A percentile compares a stretch with the other conserved stretches of the same genome.
phyloP scores from a whole-genome alignment of 1,140 invertebrate genomes.

The Tetramorium parvispinum region DNA sequence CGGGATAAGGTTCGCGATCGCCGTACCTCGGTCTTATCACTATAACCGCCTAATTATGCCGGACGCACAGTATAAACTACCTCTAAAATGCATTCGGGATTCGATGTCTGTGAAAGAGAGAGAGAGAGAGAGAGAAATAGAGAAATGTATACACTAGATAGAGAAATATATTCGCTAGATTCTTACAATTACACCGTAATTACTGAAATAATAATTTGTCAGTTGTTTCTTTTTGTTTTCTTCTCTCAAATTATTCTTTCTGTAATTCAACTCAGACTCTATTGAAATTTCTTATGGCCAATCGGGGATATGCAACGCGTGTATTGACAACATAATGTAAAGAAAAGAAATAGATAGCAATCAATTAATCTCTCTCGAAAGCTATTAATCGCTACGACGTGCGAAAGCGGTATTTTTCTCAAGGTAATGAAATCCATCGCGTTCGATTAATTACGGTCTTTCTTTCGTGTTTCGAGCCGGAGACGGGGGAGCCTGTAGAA shows the following conservation, averaged over 20 bases:
- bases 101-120: background rate
- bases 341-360: background rate
- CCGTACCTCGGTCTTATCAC: conserved; percentile 21
- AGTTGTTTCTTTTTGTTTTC: too few species aligned
- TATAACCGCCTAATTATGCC: conserved; percentile 34
- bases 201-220: background rate
- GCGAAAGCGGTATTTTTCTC: conserved; percentile 43
- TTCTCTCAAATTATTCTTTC: conserved; percentile 14
- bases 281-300: conserved; percentile 1
- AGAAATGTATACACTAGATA: background rate
- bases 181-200: background rate
- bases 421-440: conserved; percentile 53
- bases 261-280: conserved; percentile 5
- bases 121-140: background rate
- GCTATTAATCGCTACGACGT: conserved; percentile 50
- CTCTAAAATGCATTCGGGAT: conserved; percentile 48
- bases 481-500: background rate
- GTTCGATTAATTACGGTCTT: conserved; percentile 51
- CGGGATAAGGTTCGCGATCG: conserved; percentile 26
- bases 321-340: background rate
- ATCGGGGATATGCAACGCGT: background rate
- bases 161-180: background rate
- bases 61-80: conserved; percentile 43
- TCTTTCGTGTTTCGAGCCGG: conserved; percentile 9
- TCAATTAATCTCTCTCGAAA: conserved; percentile 34